A percentile compares a stretch with the other conserved stretches of the same genome.
Conservation (phyloP, 53 echinoderm and acorn worm species). For the Luidia sarsii region DNA sequence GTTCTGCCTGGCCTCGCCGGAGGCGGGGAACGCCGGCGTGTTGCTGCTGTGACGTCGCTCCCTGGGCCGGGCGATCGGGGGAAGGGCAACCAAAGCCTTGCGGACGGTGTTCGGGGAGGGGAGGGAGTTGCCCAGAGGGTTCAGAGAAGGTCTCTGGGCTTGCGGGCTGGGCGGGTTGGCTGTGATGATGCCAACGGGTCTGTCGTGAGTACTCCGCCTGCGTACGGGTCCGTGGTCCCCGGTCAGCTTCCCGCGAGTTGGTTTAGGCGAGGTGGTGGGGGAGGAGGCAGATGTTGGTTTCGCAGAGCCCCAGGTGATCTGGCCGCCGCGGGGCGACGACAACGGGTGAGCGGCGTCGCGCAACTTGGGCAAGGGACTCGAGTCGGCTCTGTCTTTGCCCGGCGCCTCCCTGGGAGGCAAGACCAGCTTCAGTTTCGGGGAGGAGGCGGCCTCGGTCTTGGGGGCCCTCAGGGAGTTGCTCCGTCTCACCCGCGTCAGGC, state of each 20-base stretch:
- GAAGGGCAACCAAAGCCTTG: background rate
- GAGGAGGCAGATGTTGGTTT: background rate
- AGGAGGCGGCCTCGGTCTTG: background rate
- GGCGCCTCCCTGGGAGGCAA: background rate
- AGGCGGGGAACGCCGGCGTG: background rate
- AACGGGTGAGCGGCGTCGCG: background rate
- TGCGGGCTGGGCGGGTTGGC: background rate
- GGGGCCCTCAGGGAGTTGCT: background rate
- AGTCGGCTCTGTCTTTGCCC: background rate
- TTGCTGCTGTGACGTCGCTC: slow-evolving; percentile 8
- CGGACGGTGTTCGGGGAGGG: background rate
- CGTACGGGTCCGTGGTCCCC: background rate
- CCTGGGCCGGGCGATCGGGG: background rate
- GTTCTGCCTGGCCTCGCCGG: background rate
- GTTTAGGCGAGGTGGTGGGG: background rate
- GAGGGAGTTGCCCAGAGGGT: background rate
- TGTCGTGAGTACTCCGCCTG: background rate
- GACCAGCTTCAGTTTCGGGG: background rate
- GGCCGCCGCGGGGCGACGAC: background rate
- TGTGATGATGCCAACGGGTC: background rate
- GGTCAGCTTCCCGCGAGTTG: background rate
- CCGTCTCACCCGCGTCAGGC: background rate
- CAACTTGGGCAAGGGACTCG: background rate
- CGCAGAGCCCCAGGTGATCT: background rate
- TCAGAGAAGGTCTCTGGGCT: too few relatives aligned